Evolutionary conservation across 2,888 invertebrate species (phyloP), one percentile per base, ranked within the genome.

Genomic region (Carcina quercana): DNA sequence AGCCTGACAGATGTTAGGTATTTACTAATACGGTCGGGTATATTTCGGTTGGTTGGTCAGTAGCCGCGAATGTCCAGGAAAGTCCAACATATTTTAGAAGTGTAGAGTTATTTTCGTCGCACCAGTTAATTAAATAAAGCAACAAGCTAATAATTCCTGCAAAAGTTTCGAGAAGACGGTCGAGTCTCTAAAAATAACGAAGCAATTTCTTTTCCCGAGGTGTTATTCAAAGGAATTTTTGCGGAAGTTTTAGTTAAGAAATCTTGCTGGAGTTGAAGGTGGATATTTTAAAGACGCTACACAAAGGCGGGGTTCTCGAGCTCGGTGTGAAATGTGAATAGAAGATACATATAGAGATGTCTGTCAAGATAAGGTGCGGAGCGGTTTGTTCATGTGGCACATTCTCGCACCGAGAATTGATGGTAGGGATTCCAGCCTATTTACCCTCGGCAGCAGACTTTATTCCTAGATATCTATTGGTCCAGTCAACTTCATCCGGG

Each of bases 361-460:
- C 45, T 45, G 27, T 34, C 45, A 38, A 50, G 47, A 53, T 50
- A 56, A 45, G 43, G 42, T 49, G 55, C n/a, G n/a, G n/a, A n/a
- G 50, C 50, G 50, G 42, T 50, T 40, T 42, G 48, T 50, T 41
- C 48, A 42, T 42, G 51, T 44, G 45, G 49, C 48, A 47, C 44
- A 46, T 44, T 45, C 45, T 38, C 44, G 43, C 47, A 37, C 43
- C 34, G 45, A 40, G 46, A 56, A 63, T 61, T 62, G 50, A 59
- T 61, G 54, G 45, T 37, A 41, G 45, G 45, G 49, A 47, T 53
- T 42, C 40, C 26, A 34, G 34, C 15, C 11, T 20, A 13, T 29
- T 28, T 31, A 15, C 20, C 29, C 10, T 3, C 11, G 27, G 27
- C 17, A 17, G 17, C 7, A n/a, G n/a, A n/a, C n/a, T n/a, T n/a